These are phyloP conservation scores for Doryteuthis pealeii DNA, from an alignment of 1,140 invertebrate genomes.

Conservation along the genomic window DNA sequence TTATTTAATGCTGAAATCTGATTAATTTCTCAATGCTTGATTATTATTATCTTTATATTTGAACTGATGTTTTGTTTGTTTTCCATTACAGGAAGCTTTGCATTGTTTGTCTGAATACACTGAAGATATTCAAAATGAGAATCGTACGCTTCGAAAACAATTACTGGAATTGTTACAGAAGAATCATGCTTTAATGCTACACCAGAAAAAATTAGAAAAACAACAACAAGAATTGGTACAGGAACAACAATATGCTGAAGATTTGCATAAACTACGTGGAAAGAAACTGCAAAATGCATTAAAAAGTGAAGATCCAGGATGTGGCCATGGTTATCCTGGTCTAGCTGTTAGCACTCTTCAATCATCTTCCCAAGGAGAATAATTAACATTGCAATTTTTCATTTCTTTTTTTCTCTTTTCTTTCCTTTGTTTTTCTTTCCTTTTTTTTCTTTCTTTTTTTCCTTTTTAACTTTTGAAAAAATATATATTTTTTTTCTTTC, in stretches of 20 bases:
- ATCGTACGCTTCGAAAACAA: background rate
- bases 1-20: no score
- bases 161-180: background rate
- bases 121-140: background rate
- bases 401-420: background rate
- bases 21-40: no score
- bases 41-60: no score
- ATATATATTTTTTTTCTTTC: no score
- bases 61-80: background rate
- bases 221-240: background rate
- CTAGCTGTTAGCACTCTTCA: background rate
- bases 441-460: background rate
- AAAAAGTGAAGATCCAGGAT: background rate
- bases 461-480: no score
- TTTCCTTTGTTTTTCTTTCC: no score
- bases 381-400: background rate
- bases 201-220: background rate
- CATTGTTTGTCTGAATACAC: background rate
- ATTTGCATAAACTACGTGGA: background rate
- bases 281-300: background rate
- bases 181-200: background rate
- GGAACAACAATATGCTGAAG: background rate
- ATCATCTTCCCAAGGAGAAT: background rate
- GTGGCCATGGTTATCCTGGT: background rate
- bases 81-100: background rate